Percentiles rank a stretch among this genome's conserved stretches.
Conservation (phyloP, 2,888 invertebrate genomes). For the Odontocerum albicorne region DNA sequence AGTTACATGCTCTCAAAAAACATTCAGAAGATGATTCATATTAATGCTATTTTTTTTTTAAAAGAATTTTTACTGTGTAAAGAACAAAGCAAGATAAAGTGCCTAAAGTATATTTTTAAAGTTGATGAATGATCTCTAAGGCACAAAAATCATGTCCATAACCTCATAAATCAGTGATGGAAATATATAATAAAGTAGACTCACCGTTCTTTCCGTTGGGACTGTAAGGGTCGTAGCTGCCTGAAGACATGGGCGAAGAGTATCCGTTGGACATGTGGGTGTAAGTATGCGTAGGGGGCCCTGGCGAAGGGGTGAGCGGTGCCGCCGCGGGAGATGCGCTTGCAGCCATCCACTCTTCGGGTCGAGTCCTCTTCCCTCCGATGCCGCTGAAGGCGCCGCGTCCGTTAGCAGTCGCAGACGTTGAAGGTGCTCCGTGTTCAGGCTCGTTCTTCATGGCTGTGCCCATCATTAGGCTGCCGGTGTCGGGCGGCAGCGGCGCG, state of each 20-base stretch:
- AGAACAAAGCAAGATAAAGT: too few relatives aligned
- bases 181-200: slow-evolving; percentile 42
- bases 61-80: too few relatives aligned
- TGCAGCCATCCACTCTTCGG: slow-evolving; percentile 59
- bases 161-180: neutral
- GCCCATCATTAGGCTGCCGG: slow-evolving; percentile 16
- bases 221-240: slow-evolving; percentile 89
- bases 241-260: slow-evolving; percentile 82
- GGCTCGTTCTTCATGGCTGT: slow-evolving; percentile 48
- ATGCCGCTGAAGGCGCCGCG: slow-evolving; percentile 27
- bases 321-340: slow-evolving; percentile 48
- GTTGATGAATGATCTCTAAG: too few relatives aligned
- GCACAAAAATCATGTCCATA: too few relatives aligned
- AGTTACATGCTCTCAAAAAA: too few relatives aligned
- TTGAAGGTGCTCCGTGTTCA: slow-evolving; percentile 40
- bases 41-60: too few relatives aligned
- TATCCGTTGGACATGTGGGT: slow-evolving; percentile 71
- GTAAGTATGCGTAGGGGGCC: slow-evolving; percentile 57
- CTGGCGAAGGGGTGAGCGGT: slow-evolving; percentile 69
- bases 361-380: slow-evolving; percentile 56
- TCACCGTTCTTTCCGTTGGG: slow-evolving; percentile 88
- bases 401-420: slow-evolving; percentile 46
- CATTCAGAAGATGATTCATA: too few relatives aligned
- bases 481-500: slow-evolving; percentile 34
- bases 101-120: too few relatives aligned